These are phyloP conservation scores for Silurus asotus DNA, from an alignment of 2,113 vertebrate species.

Conservation along the genomic window DNA sequence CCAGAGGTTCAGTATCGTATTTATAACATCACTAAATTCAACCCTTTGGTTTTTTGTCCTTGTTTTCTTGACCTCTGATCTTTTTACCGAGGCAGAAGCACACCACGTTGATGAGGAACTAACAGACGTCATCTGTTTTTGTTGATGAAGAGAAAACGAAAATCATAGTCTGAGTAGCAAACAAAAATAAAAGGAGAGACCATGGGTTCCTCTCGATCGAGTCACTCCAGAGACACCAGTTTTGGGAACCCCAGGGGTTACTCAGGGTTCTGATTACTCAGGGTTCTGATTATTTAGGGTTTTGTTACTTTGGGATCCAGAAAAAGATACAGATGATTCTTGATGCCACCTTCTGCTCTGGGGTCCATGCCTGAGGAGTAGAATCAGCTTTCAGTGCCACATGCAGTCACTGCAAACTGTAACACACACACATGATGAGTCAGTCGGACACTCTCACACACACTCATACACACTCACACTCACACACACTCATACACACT, in stretches of 20 bases:
- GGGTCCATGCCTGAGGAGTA: conserved; percentile 57
- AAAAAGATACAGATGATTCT: not conserved
- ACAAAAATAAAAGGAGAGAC: not conserved
- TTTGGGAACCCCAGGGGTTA: not conserved
- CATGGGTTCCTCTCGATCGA: not conserved
- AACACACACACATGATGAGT: not conserved
- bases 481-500: conserved; percentile 5
- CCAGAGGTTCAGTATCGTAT: not conserved
- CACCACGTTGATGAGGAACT: not conserved
- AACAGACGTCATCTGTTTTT: not conserved
- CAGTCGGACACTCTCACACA: not conserved
- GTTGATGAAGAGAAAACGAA: not conserved
- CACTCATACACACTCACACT: not conserved
- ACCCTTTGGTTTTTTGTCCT: not conserved
- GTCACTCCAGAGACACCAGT: not conserved
- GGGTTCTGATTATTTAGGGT: not conserved
- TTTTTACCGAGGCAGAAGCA: not conserved
- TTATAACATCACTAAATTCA: too few relatives aligned
- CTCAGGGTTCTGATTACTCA: too few relatives aligned
- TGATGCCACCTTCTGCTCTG: conserved; percentile 59
- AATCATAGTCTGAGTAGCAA: not conserved
- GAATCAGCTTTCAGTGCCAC: conserved; percentile 24
- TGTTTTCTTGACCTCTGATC: not conserved
- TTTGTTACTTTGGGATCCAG: not conserved
- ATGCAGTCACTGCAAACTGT: not conserved